Conservation (phyloP, 2,797 vertebrate species). For the Onychomys arenicola region DNA sequence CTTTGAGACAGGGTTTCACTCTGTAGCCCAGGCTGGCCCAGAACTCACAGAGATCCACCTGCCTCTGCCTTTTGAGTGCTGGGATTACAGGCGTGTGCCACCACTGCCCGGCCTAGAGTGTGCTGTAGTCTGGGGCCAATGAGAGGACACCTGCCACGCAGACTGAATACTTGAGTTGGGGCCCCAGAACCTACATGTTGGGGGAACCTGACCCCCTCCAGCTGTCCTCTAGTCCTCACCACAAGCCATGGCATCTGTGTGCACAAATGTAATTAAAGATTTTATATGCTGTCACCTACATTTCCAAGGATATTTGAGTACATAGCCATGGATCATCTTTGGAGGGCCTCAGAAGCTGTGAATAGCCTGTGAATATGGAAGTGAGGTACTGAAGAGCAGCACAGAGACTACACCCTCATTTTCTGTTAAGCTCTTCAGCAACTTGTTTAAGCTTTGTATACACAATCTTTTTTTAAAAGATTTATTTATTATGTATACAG, state of each 20-base stretch:
- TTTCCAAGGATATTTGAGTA: slow-evolving; percentile 48
- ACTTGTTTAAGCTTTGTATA: neutral
- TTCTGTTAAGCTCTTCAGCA: neutral
- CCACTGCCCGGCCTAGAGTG: neutral
- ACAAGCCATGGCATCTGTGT: neutral
- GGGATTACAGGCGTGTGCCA: neutral
- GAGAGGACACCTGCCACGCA: neutral
- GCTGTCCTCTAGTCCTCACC: neutral
- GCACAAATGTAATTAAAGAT: neutral
- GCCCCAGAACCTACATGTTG: too few species aligned
- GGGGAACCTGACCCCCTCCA: neutral
- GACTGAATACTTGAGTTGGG: neutral
- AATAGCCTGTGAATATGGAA: neutral
- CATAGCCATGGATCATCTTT: neutral
- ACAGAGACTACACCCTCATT: neutral
- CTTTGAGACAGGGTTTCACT: too few species aligned
- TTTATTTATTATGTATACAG: too few species aligned
- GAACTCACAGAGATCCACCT: neutral
- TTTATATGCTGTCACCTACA: neutral
- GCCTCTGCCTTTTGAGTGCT: neutral
- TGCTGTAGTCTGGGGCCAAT: neutral
- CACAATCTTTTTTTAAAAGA: too few species aligned
- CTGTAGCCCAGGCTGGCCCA: neutral
- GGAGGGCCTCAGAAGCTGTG: neutral
- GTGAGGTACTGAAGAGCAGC: neutral